Percentiles rank a stretch among this genome's conserved stretches.
Conservation (phyloP, 2,797 vertebrate species). For the Trachops cirrhosus region DNA sequence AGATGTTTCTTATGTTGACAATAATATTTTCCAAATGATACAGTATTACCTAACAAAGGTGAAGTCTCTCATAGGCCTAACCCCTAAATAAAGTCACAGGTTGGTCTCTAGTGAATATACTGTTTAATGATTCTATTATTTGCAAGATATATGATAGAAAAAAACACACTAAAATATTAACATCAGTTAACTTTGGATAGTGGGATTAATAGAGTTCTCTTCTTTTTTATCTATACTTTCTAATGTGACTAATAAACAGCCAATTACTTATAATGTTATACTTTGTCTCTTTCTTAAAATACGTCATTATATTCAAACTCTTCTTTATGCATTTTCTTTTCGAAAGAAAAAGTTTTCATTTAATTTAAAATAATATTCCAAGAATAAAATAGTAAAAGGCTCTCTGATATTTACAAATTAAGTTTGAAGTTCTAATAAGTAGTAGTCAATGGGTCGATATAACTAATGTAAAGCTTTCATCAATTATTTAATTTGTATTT, state of each 20-base stretch:
- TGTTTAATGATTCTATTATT: not conserved
- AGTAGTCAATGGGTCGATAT: not conserved
- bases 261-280: not conserved
- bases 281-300: not conserved
- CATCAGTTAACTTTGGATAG: not conserved
- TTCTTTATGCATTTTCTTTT: not conserved
- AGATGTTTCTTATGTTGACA: not conserved
- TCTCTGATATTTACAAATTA: not conserved
- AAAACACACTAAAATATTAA: constrained; percentile 1
- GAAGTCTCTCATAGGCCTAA: not conserved
- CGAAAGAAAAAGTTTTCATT: not conserved
- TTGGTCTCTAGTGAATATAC: not conserved
- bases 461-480: not conserved
- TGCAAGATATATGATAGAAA: not conserved
- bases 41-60: not conserved
- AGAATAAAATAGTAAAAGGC: not conserved
- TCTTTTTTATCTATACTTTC: not conserved
- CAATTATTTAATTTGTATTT: not conserved
- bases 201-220: not conserved
- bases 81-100: not conserved
- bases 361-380: constrained; percentile 2
- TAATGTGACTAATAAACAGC: not conserved
- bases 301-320: not conserved
- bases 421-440: not conserved
- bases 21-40: not conserved